Conservation (phyloP, 2,113 vertebrate genomes). For the Melanocharis versteri region DNA sequence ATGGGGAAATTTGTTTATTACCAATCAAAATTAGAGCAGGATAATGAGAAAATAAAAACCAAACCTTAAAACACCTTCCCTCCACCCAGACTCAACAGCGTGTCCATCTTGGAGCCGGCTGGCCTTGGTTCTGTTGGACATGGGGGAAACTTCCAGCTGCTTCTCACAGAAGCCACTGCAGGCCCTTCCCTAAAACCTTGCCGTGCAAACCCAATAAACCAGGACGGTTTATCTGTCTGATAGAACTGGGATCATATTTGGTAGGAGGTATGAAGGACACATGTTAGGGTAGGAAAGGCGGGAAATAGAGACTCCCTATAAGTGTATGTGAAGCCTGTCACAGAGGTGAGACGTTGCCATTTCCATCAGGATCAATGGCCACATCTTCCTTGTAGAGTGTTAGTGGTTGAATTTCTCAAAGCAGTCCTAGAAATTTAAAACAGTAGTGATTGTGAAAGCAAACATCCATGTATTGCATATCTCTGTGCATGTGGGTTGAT, state of each 20-base stretch:
- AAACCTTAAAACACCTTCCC: background rate
- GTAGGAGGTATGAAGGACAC: background rate
- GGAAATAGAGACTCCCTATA: background rate
- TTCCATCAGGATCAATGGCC: background rate
- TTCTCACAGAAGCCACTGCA: background rate
- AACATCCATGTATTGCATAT: background rate
- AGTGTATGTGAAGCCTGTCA: accelerated
- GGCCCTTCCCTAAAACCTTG: background rate
- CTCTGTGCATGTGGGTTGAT: background rate
- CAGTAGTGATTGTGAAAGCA: background rate
- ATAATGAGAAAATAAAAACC: background rate
- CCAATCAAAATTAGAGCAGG: background rate
- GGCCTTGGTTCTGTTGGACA: background rate
- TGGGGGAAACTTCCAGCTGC: background rate
- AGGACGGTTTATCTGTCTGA: too few species aligned
- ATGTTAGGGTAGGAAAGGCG: background rate
- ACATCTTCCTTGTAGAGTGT: background rate
- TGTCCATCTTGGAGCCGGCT: background rate
- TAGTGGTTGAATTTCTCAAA: background rate
- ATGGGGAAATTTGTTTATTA: background rate
- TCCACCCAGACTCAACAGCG: accelerated
- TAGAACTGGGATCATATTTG: too few species aligned
- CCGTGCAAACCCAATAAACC: background rate
- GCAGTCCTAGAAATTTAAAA: background rate
- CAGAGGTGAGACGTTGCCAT: background rate